Base-by-base conservation (phyloP, 2,888 invertebrate species). In the Drosophila melanocephala region DNA sequence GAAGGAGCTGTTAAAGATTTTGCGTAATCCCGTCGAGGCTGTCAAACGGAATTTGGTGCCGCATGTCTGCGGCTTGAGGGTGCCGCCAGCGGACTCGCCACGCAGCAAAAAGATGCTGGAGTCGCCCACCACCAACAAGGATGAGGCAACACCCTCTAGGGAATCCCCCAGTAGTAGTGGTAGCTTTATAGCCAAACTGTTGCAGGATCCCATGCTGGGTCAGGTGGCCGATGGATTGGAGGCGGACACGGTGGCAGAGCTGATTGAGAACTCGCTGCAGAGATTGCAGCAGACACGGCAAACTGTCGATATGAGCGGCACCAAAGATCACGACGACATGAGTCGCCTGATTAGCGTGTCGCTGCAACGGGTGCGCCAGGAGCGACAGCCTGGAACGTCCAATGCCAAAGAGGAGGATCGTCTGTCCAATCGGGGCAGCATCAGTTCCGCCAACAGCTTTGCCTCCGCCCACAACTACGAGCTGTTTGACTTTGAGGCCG, bases 21-120 rank as follows among this genome's bases (percentile, higher is more conserved):
- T 96, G 50, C 94, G 94, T 79, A 96, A 97, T 93, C 97, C 97
- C 0, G 96, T 97, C 12, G 96, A 96, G 94, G 97, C 97, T 22
- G 96, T 96, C 5, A 95, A 95, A 88, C 94, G 96, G 82, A 96
- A 97, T 93, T 94, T 96, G 77, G 95, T 97, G 87, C 96, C 97
- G 53, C 96, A 96, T 91, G 96, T 97, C 62, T 97, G 97, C 93
- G 96, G 96, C 35, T 95, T 95, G 92, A 91, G 93, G 83, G 94
- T 94, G 75, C 72, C 83, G 1, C 33, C 68, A 5, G 61, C 61
- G 9, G 86, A 89, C 19, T 35, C 37, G 3, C 30, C 66, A 12
- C 74, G 94, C 91, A 88, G 93, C 94, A 93, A 92, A 91, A 93
- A 91, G 83, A 71, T 92, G 92, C 88, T 87, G 89, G 74, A 91